These are phyloP conservation scores for Erpornis zantholeuca DNA, from an alignment of 2,113 vertebrate genomes.

Conservation along the genomic window DNA sequence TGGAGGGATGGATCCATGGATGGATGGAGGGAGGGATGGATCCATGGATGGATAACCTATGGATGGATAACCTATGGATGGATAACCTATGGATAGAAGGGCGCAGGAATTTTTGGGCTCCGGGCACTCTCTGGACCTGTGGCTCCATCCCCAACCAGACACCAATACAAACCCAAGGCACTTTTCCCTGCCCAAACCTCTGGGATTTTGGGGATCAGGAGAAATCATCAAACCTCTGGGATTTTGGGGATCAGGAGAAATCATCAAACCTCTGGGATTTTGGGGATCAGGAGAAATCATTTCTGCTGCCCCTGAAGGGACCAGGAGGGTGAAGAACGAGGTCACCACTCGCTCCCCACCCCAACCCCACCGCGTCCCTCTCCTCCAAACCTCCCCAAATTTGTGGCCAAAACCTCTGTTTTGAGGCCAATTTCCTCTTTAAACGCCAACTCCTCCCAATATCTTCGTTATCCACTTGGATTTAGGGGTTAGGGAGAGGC, in stretches of 20 bases:
- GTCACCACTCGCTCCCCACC: background rate
- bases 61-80: no score
- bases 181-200: fast-evolving
- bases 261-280: fast-evolving
- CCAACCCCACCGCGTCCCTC: background rate
- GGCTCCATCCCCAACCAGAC: fast-evolving
- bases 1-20: background rate
- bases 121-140: fast-evolving
- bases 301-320: background rate
- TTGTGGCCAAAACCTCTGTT: background rate
- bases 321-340: background rate
- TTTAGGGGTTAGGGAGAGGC: background rate
- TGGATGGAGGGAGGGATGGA: background rate
- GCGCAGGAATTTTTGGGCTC: background rate
- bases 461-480: background rate
- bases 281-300: fast-evolving
- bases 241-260: background rate
- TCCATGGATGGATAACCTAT: no score
- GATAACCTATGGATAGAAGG: background rate
- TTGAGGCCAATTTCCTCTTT: background rate
- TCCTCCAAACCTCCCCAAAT: background rate
- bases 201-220: background rate
- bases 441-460: background rate
- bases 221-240: fast-evolving
- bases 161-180: fast-evolving